Evolutionary conservation across 2,113 vertebrate species (phyloP).

Genomic region (Murina feae): DNA sequence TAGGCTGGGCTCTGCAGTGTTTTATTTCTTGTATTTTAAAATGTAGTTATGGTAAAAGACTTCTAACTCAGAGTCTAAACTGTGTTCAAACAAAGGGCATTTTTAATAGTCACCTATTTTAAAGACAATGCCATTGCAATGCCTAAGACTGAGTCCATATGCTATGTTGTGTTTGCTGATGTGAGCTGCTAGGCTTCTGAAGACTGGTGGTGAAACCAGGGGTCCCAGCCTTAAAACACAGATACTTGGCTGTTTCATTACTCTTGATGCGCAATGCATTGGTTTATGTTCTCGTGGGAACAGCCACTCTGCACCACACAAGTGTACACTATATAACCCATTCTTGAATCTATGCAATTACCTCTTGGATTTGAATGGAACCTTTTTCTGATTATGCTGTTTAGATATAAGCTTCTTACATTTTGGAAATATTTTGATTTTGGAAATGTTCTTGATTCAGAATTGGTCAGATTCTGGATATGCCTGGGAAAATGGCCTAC

Average conservation of each 20-base stretch:
- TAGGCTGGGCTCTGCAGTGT: neutral
- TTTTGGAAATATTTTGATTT: constrained; percentile 31
- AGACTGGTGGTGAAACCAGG: neutral
- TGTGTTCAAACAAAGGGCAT: neutral
- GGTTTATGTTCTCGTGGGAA: neutral
- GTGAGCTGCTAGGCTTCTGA: neutral
- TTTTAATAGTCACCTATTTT: neutral
- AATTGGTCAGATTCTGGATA: neutral
- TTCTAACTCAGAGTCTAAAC: neutral
- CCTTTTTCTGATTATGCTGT: neutral
- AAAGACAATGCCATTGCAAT: neutral
- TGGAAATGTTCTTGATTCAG: constrained; percentile 40
- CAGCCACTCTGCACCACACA: neutral
- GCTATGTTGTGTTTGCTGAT: neutral
- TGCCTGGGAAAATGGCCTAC: neutral
- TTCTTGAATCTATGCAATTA: neutral
- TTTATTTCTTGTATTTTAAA: constrained; percentile 13
- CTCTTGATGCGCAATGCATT: neutral
- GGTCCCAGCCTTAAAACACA: neutral
- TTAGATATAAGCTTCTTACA: neutral
- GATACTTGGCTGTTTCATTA: neutral
- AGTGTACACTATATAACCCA: neutral
- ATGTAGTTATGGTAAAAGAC: neutral
- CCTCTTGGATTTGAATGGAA: neutral
- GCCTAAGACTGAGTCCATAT: neutral